Conservation (phyloP, 2,113 vertebrate genomes). For the Festucalex cinctus region DNA sequence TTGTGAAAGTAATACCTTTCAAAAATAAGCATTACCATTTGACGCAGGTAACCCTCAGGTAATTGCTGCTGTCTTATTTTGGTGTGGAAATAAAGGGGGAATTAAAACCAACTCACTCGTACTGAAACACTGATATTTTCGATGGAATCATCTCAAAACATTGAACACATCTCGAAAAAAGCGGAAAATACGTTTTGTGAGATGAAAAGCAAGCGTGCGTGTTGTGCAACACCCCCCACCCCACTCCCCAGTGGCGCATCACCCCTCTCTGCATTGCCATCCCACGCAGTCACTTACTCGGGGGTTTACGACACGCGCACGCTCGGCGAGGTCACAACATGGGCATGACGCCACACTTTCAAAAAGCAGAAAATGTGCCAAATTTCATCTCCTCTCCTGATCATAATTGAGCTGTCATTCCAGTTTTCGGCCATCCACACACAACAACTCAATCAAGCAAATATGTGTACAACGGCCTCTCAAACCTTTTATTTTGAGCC, state of each 20-base stretch:
- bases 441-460: too few species aligned
- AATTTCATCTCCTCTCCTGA: slow-evolving; percentile 15
- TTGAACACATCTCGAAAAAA: neutral
- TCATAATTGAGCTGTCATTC: neutral
- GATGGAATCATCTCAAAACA: neutral
- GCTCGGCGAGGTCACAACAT: slow-evolving; percentile 17
- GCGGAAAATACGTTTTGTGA: too few species aligned
- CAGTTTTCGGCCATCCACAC: neutral
- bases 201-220: too few species aligned
- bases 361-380: neutral
- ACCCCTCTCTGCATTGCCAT: slow-evolving; percentile 8
- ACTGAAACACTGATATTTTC: too few species aligned
- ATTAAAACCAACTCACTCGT: neutral
- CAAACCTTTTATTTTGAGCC: too few species aligned
- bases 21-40: too few species aligned
- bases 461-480: too few species aligned
- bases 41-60: too few species aligned
- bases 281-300: slow-evolving; percentile 11
- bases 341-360: neutral
- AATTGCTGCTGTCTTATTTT: too few species aligned
- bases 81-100: neutral
- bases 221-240: too few species aligned
- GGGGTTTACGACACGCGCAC: slow-evolving; percentile 10
- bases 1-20: too few species aligned
- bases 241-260: neutral